Conservation (phyloP, 1,140 invertebrate genomes). For the Neotoxoptera formosana region DNA sequence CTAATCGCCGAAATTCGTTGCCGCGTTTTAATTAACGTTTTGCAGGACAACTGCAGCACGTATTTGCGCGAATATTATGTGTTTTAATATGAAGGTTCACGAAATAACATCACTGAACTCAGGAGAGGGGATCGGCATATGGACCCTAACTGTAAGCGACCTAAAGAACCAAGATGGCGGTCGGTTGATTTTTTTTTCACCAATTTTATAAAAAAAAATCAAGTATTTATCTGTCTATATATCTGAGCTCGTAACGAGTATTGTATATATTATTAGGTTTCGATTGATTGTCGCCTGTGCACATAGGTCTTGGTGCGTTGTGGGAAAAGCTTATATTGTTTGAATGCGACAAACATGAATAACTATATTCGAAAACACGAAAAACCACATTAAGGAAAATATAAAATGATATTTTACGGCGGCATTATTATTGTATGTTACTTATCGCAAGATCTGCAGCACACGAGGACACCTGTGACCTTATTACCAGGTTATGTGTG, state of each 20-base stretch:
- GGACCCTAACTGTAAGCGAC: neutral
- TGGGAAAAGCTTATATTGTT: neutral
- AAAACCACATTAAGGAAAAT: conserved; percentile 10
- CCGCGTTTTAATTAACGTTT: neutral
- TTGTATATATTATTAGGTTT: neutral
- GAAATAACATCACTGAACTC: neutral
- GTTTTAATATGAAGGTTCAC: neutral
- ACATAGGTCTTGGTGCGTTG: neutral
- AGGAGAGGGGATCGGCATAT: neutral
- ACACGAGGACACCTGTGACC: conserved; percentile 52
- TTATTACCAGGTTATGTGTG: conserved; percentile 21
- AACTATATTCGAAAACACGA: neutral
- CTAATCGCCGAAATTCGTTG: neutral
- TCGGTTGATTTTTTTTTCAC: neutral
- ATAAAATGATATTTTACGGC: neutral
- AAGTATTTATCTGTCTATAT: neutral
- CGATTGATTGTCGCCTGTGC: neutral
- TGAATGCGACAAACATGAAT: neutral
- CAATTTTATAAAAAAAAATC: neutral
- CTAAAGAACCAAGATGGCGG: neutral
- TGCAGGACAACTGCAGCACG: neutral
- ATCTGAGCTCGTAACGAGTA: neutral
- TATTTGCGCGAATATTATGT: neutral
- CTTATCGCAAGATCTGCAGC: conserved; percentile 46
- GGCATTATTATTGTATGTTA: conserved; percentile 9